phyloP scores from a whole-genome alignment of 2,888 invertebrate genomes.

The Ernsta delagoae region DNA sequence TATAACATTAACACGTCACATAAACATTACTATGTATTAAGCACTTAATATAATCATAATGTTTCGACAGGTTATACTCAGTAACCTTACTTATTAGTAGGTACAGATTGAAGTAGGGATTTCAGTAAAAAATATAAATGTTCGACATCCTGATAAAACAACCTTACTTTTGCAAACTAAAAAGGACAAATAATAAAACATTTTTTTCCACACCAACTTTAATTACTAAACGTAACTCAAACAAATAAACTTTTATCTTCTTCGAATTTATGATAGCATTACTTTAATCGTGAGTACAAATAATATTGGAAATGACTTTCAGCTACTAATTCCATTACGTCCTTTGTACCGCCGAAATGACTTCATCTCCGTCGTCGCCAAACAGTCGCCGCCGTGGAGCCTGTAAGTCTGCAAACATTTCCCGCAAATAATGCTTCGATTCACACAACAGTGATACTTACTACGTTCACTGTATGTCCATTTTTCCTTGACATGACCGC shows the following conservation, averaged over 20 bases:
- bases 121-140: too few species aligned
- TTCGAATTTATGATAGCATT: neutral
- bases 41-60: too few species aligned
- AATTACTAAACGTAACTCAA: neutral
- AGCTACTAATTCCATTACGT: conserved; percentile 38
- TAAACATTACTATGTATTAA: too few species aligned
- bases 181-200: too few species aligned
- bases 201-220: neutral
- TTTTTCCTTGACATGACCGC: conserved; percentile 2
- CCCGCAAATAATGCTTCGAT: conserved; percentile 14
- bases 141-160: too few species aligned
- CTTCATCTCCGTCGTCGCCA: conserved; percentile 41
- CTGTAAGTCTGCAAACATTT: conserved; percentile 43
- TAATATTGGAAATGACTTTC: conserved; percentile 4
- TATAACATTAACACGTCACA: too few species aligned
- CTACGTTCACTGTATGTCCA: neutral
- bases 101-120: too few species aligned
- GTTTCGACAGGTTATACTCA: too few species aligned
- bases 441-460: conserved; percentile 32
- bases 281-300: neutral
- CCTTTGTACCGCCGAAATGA: conserved; percentile 36
- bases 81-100: too few species aligned
- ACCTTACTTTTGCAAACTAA: too few species aligned
- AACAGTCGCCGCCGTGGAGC: conserved; percentile 44
- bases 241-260: neutral